A percentile compares a stretch with the other conserved stretches of the same genome.
Conservation (phyloP, 2,888 invertebrate genomes). For the Lithophane leautieri region DNA sequence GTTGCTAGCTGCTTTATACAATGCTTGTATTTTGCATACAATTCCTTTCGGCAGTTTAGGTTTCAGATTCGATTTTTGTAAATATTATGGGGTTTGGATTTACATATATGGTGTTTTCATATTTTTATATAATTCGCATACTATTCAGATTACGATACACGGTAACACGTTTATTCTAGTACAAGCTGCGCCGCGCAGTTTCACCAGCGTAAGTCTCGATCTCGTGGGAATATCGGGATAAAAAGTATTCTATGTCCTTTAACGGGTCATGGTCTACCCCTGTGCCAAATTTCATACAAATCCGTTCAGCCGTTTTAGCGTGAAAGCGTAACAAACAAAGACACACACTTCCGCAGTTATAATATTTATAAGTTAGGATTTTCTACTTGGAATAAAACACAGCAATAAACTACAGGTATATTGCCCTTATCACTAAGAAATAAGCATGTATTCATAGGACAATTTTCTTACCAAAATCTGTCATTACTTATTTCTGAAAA, state of each 20-base stretch:
- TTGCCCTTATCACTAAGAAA: background rate
- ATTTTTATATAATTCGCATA: background rate
- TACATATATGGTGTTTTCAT: too few species aligned
- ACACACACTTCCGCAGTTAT: too few species aligned
- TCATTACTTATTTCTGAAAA: background rate
- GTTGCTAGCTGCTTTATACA: constrained; percentile 68
- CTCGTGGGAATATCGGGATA: too few species aligned
- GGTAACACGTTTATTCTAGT: background rate
- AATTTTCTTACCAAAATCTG: background rate
- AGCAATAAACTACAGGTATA: background rate
- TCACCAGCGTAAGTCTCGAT: too few species aligned
- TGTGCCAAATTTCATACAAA: too few species aligned
- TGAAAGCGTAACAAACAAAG: too few species aligned
- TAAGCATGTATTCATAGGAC: background rate
- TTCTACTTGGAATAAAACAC: background rate
- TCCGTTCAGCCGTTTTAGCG: too few species aligned
- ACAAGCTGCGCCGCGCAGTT: too few species aligned
- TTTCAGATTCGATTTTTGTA: constrained; percentile 24
- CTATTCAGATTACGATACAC: background rate
- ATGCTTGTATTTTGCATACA: constrained; percentile 53
- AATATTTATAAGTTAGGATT: too few species aligned
- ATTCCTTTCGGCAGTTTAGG: constrained; percentile 52
- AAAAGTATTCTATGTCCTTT: too few species aligned
- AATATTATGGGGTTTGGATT: background rate
- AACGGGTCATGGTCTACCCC: too few species aligned